Evolutionary conservation across 2,797 vertebrate species (phyloP).

Genomic region (Micromesistius poutassou): DNA sequence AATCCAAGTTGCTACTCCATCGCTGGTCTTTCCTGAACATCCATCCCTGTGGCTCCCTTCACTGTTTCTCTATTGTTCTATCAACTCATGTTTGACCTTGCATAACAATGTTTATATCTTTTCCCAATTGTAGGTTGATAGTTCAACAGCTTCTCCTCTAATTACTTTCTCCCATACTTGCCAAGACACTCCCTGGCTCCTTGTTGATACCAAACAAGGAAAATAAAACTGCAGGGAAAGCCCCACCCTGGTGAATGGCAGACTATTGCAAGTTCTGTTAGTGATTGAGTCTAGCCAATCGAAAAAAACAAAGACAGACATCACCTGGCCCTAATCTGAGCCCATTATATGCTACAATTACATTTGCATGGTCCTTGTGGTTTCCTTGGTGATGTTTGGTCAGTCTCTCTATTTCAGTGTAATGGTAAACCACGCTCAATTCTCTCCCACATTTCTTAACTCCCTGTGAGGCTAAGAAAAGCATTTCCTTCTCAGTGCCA

Average conservation of each 20-base stretch:
- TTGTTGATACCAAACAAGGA: neutral
- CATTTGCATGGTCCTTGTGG: neutral
- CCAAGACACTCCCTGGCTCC: neutral
- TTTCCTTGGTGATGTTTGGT: neutral
- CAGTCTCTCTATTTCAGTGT: neutral
- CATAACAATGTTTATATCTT: neutral
- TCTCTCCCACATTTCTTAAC: neutral
- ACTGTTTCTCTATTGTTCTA: neutral
- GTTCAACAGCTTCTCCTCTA: neutral
- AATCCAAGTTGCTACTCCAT: neutral
- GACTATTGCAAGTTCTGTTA: neutral
- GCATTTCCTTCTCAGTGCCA: conserved; percentile 10
- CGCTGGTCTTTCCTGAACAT: neutral
- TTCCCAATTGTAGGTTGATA: neutral
- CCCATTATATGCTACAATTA: neutral
- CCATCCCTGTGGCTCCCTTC: neutral
- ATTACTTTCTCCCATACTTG: neutral
- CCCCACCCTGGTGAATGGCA: neutral
- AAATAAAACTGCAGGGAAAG: neutral
- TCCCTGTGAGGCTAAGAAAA: neutral
- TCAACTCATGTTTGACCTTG: conserved; percentile 2
- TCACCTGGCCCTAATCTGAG: neutral
- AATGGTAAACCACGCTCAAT: neutral
- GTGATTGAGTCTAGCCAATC: neutral
- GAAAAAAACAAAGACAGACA: conserved; percentile 2